These are phyloP conservation scores for Coregonus sp. DNA, from an alignment of 2,797 vertebrate species.

Conservation along the genomic window DNA sequence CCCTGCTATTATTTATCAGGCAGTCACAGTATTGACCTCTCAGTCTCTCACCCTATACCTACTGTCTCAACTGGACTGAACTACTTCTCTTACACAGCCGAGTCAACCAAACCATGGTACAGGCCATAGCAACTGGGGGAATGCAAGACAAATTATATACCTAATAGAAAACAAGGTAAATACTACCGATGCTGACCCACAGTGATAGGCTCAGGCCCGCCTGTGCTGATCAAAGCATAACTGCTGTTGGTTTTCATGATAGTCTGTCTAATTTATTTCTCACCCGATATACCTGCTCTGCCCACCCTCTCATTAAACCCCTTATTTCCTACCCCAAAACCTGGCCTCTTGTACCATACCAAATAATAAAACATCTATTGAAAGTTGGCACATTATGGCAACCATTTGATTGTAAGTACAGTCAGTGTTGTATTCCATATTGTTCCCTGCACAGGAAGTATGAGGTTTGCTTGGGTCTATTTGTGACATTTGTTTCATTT, in stretches of 20 bases:
- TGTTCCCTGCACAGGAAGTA: neutral
- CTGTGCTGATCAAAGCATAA: constrained; percentile 33
- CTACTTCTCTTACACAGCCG: constrained; percentile 81
- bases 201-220: constrained; percentile 29
- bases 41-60: constrained; percentile 23
- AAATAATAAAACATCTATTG: neutral
- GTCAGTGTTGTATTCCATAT: constrained; percentile 2
- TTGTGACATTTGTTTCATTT: neutral
- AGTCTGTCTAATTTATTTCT: constrained; percentile 47
- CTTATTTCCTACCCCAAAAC: constrained; percentile 1
- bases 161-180: constrained; percentile 80
- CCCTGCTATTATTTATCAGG: neutral
- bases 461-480: too few relatives aligned
- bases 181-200: constrained; percentile 47
- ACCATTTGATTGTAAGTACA: neutral
- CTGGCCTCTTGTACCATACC: neutral
- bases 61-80: constrained; percentile 74
- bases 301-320: constrained; percentile 34
- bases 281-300: constrained; percentile 42
- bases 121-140: constrained; percentile 82
- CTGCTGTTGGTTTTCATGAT: constrained; percentile 26
- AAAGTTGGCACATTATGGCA: neutral
- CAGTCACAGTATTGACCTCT: constrained; percentile 41
- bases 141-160: constrained; percentile 86
- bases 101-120: constrained; percentile 81